phyloP scores from a whole-genome alignment of 1,140 invertebrate genomes.

The Drosophila punjabiensis region DNA sequence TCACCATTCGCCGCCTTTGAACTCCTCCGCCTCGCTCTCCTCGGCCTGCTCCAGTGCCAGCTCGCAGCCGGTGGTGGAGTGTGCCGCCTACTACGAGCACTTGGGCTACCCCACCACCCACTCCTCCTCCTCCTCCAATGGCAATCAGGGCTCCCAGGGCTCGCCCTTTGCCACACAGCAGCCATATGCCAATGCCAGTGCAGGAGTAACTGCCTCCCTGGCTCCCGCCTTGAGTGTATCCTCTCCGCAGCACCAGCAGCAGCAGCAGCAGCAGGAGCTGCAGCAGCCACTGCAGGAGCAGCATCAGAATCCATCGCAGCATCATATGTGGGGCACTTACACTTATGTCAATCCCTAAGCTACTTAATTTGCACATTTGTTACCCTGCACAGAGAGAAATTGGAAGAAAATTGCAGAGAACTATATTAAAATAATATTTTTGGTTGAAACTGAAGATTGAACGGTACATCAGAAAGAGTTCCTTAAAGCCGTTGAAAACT shows the following conservation, averaged over 20 bases:
- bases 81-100: slow-evolving; percentile 65
- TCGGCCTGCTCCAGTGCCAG: slow-evolving; percentile 76
- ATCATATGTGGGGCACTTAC: slow-evolving; percentile 82
- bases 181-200: slow-evolving; percentile 22
- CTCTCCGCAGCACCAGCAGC: slow-evolving; percentile 32
- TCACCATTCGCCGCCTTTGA: slow-evolving; percentile 68
- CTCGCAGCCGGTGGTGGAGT: slow-evolving; percentile 66
- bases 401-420: too few species aligned
- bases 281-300: slow-evolving; percentile 51
- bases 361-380: slow-evolving; percentile 74
- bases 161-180: slow-evolving; percentile 39
- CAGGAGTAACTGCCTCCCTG: not conserved
- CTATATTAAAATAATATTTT: not conserved
- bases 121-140: slow-evolving; percentile 1
- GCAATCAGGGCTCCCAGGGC: slow-evolving; percentile 18
- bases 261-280: slow-evolving; percentile 40
- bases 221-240: slow-evolving; percentile 33
- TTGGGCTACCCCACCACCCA: slow-evolving; percentile 44
- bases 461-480: not conserved
- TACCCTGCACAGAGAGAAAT: slow-evolving; percentile 27
- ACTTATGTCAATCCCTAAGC: slow-evolving; percentile 84
- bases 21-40: slow-evolving; percentile 72
- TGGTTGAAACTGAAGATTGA: not conserved
- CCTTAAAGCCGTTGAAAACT: not conserved
- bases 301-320: slow-evolving; percentile 66